Base-by-base conservation (phyloP, 2,888 invertebrate species). In the Branchinecta sandiegonensis region DNA sequence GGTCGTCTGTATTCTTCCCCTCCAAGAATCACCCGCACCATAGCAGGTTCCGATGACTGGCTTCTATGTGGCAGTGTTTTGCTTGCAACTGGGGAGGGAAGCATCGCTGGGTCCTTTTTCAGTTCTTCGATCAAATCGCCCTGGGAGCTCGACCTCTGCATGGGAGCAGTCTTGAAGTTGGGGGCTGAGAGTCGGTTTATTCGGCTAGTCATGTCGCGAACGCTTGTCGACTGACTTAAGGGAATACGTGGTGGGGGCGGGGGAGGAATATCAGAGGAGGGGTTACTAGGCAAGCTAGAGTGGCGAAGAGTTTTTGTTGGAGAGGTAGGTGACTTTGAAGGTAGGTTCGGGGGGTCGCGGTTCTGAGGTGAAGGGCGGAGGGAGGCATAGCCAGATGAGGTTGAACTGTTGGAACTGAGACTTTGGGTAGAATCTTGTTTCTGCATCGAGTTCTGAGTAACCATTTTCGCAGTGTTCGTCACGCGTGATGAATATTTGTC, bases 401-500 rank as follows among this genome's bases (percentile, higher is more conserved):
- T 37, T 48, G 48, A 47, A 67, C 67, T 64, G 56, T 67, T 69
- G 8, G 69, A 69, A n/a, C 63, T 56, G 47, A 46, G 47, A 46
- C 46, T 46, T 37, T 65, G 46, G 14, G 46, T 65, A 8, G 23
- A 46, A 11, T n/a, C 66, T 47, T n/a, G 66, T 47, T 66, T 66
- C n/a, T n/a, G 47, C 46, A 14, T 46, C 13, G 47, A 47, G 47
- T 46, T 47, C 12, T 23, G 48, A 47, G 56, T 67, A 14, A 47
- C 67, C 46, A 47, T 12, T 65, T 46, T 69, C 47, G 65, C 56
- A 23, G 66, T 69, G 48, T 69, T 81, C 77, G 80, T 80, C 72
- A 84, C 78, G 7, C 86, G 85, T 17, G 85, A 85, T 3, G 86
- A 86, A 73, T 83, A 80, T n/a, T 85, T 81, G 70, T 77, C 79